Base-by-base conservation (phyloP, 2,113 vertebrate genomes). In the Sander lucioperca region DNA sequence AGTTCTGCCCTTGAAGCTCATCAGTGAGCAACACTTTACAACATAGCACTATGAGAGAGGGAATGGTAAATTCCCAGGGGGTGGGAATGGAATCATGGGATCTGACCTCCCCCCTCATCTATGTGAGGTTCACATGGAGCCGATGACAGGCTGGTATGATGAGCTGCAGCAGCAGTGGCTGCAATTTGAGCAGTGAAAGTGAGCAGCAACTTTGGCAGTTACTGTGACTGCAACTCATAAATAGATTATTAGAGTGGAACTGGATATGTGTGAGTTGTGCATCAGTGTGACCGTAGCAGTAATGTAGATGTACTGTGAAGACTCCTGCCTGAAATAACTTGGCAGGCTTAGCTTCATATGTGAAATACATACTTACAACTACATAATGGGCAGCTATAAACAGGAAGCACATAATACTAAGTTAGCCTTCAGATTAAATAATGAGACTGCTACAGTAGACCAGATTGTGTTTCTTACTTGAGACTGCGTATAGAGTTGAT, bases 401-500 rank as follows among this genome's bases (percentile, higher is more conserved):
- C 6, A 57, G 36, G 15, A 9, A 6, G 30, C 2, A 39, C 0
- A n/a, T 36, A 10, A 47, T 27, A 33, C 5, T 58, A n/a, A 3
- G 14, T 33, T 11, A 71, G 19, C 18, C 16, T 56, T 36, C 0
- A 36, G 12, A 62, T 48, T 30, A 10, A 39, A 39, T 30, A 10
- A 53, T 23, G 21, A 53, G 39, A 30, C 3, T 8, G 8, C 62
- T n/a, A 16, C 6, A 65, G 61, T 11, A 12, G 33, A 27, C 5
- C 11, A 50, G 43, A 30, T 12, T 23, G 51, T 48, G 57, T 27
- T 62, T 72, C 96, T 96, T 57, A 98, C 97, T 91, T 61, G 0
- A 98, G 93, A 75, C 86, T 92, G 77, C 70, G 93, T 66, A 97
- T 77, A 12, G 83, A 90, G 1, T 65, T 72, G 92, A 94, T 92